phyloP scores from a whole-genome alignment of 2,888 invertebrate genomes.

The Gonocerus acuteangulatus region DNA sequence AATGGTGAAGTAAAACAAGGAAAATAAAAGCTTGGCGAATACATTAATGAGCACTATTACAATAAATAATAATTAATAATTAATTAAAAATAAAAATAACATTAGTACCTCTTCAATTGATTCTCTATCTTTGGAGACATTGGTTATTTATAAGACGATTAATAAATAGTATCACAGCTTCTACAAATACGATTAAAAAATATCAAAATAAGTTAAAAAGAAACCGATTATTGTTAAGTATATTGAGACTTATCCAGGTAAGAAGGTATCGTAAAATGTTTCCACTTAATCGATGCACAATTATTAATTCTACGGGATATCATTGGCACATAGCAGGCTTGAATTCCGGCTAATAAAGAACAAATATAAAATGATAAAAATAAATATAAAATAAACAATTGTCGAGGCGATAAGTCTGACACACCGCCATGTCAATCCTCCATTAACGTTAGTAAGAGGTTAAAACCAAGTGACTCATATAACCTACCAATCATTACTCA shows the following conservation, averaged over 20 bases:
- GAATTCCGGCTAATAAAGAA: not conserved
- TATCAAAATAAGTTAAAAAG: not conserved
- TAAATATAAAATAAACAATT: constrained; percentile 21
- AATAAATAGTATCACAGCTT: constrained; percentile 21
- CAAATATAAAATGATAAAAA: constrained; percentile 3
- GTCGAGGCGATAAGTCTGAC: constrained; percentile 11
- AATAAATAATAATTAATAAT: no score
- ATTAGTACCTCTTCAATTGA: no score
- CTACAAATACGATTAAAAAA: not conserved
- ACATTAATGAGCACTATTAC: no score
- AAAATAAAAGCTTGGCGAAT: no score
- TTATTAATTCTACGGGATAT: not conserved
- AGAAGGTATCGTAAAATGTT: constrained; percentile 2
- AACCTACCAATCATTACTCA: constrained; percentile 23
- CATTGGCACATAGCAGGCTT: constrained; percentile 17
- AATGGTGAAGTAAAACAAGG: no score
- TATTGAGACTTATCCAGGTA: constrained; percentile 6
- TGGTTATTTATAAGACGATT: not conserved
- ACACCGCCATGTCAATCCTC: constrained; percentile 27
- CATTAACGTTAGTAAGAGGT: constrained; percentile 24
- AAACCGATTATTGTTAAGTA: constrained; percentile 1
- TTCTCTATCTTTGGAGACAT: not conserved
- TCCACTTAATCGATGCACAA: constrained; percentile 2
- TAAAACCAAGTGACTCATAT: constrained; percentile 25
- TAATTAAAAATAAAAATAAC: no score